A percentile compares a stretch with the other conserved stretches of the same genome.
Conservation (phyloP, 2,113 vertebrate species). For the Channa maculata region DNA sequence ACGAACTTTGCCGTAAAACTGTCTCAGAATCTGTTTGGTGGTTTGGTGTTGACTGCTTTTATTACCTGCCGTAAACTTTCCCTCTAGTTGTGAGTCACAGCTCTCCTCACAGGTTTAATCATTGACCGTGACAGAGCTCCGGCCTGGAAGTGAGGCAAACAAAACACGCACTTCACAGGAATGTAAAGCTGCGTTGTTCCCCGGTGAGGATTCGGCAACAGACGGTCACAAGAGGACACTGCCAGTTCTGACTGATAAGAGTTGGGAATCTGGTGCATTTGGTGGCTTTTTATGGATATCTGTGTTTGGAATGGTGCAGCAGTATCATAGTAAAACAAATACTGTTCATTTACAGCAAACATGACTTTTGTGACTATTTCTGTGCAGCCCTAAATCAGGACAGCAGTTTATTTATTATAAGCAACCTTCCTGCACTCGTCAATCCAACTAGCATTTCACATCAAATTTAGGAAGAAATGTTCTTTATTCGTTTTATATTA, state of each 20-base stretch:
- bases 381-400: too few relatives aligned
- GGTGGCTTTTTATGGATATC: conserved; percentile 3
- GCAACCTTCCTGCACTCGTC: too few relatives aligned
- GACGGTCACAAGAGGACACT: conserved; percentile 20
- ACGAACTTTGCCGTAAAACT: conserved; percentile 57
- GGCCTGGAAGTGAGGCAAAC: conserved; percentile 14
- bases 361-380: background rate
- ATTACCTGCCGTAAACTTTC: conserved; percentile 47
- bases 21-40: conserved; percentile 34
- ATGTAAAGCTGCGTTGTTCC: background rate
- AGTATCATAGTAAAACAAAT: background rate
- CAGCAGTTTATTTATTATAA: too few relatives aligned
- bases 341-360: background rate
- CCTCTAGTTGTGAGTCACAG: conserved; percentile 39
- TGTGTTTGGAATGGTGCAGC: conserved; percentile 10
- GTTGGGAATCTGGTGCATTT: background rate
- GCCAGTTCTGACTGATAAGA: background rate
- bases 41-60: conserved; percentile 35
- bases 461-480: too few relatives aligned
- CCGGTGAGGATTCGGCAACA: background rate
- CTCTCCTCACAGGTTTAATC: conserved; percentile 25
- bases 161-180: conserved; percentile 24
- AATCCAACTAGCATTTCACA: too few relatives aligned
- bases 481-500: too few relatives aligned
- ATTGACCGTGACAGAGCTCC: conserved; percentile 39